These are phyloP conservation scores for Oreamnos americanus DNA, from an alignment of 2,113 vertebrate species.

Conservation along the genomic window DNA sequence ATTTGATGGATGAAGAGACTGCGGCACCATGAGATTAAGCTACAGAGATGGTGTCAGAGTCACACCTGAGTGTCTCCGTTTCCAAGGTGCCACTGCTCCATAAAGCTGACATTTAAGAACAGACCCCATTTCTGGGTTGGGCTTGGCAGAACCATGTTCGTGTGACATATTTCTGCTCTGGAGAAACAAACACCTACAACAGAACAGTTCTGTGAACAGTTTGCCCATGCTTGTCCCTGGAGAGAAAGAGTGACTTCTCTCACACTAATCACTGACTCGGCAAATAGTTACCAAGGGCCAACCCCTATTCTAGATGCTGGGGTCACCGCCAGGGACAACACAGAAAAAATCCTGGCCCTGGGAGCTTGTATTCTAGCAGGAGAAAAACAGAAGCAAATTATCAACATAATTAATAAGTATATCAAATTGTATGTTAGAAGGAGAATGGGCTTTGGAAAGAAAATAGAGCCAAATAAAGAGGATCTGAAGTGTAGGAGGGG, in stretches of 20 bases:
- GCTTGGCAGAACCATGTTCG: accelerated
- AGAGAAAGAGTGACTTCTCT: not conserved
- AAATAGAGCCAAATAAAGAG: not conserved
- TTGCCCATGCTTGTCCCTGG: not conserved
- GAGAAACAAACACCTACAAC: not conserved
- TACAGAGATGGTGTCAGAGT: too few species aligned
- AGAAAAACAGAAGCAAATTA: not conserved
- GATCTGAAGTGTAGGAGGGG: not conserved
- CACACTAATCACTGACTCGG: not conserved
- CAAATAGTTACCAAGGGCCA: not conserved
- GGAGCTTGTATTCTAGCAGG: not conserved
- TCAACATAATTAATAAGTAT: not conserved
- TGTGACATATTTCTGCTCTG: not conserved
- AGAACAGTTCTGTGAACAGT: not conserved
- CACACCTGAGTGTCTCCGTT: not conserved
- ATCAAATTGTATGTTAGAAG: not conserved
- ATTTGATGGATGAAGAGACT: not conserved
- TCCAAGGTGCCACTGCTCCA: not conserved
- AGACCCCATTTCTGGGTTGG: not conserved
- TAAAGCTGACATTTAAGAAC: not conserved
- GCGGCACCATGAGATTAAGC: not conserved
- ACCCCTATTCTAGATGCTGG: not conserved
- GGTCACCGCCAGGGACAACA: too few species aligned
- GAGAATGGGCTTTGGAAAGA: not conserved
- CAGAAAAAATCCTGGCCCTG: not conserved